Conservation (phyloP, 2,888 invertebrate genomes). For the Loripinus fragilis region DNA sequence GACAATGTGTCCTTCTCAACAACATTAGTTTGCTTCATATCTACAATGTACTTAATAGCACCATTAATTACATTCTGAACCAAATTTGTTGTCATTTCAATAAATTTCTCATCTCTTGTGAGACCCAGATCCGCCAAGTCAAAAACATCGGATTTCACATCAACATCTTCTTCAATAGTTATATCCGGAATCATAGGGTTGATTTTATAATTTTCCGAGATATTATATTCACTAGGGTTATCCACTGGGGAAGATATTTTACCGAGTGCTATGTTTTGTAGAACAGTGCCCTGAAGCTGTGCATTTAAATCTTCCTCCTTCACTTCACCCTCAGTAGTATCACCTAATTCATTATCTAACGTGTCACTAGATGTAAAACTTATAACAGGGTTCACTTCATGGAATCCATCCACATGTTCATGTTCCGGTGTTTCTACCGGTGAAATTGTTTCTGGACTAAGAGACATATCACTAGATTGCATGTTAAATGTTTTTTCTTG, state of each 20-base stretch:
- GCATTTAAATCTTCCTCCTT: constrained; percentile 44
- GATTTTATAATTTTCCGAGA: constrained; percentile 40
- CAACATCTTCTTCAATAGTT: constrained; percentile 16
- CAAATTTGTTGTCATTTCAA: constrained; percentile 1
- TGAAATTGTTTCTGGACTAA: constrained; percentile 14
- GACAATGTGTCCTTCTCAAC: background rate
- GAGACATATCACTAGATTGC: background rate
- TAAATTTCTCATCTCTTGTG: background rate
- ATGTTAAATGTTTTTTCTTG: background rate
- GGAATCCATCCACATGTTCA: constrained; percentile 53
- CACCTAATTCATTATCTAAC: constrained; percentile 12
- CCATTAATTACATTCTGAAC: constrained; percentile 5
- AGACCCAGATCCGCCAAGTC: background rate
- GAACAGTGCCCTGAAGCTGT: constrained; percentile 49
- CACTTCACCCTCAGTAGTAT: background rate
- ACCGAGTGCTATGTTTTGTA: constrained; percentile 54
- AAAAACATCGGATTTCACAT: background rate
- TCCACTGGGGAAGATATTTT: constrained; percentile 57
- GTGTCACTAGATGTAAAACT: constrained; percentile 31
- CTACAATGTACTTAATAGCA: background rate
- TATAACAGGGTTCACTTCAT: constrained; percentile 48
- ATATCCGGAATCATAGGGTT: constrained; percentile 52
- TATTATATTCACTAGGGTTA: constrained; percentile 52
- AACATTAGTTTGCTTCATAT: background rate
- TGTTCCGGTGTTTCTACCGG: constrained; percentile 40